Evolutionary conservation across 2,797 vertebrate species (phyloP), one percentile per base, ranked within the genome.

Genomic region (Halcyon smyrnensis): DNA sequence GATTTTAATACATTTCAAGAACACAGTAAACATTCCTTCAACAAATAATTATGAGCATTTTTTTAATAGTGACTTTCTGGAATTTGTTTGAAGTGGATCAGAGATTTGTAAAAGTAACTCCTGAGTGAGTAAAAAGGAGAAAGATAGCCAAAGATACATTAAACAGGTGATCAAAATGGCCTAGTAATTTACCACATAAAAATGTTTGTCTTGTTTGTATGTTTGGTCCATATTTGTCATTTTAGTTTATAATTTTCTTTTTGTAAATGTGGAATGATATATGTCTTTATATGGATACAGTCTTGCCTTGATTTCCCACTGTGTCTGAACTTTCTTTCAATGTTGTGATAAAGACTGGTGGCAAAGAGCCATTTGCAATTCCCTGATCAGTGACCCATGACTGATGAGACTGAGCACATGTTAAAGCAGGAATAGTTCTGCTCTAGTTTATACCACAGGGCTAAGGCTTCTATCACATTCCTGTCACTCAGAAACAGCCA

Each of bases 291-390:
- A 77, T 9, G 20, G 0, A n/a, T 15, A 51, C 18, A 1, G 13
- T 36, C 37, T 85, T 86, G 13, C 21, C 24, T 79, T 53, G 17
- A 13, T 81, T 87, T 94, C 75, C 76, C 16, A 43, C 24, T 64
- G 16, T 20, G 20, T 63, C 68, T 75, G 45, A 62, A 15, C 11
- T 88, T 69, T 69, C 30, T 37, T 90, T 89, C 5, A 0, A 4
- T 78, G 82, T 32, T 84, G 32, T 57, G 64, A 28, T 25, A 59
- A 88, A 79, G 46, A 62, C n/a, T 34, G 60, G 59, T 81, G 46
- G 43, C 50, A 73, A 93, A 85, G 12, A 90, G 23, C 36, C 25
- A 20, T 65, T 84, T 78, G 21, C 9, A 79, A 36, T 86, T 93
- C 65, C 27, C 50, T 81, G 27, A 30, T 94, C 54, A 5, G 0